These are phyloP conservation scores for Clarias batrachus DNA, from an alignment of 2,113 vertebrate genomes.

Conservation along the genomic window DNA sequence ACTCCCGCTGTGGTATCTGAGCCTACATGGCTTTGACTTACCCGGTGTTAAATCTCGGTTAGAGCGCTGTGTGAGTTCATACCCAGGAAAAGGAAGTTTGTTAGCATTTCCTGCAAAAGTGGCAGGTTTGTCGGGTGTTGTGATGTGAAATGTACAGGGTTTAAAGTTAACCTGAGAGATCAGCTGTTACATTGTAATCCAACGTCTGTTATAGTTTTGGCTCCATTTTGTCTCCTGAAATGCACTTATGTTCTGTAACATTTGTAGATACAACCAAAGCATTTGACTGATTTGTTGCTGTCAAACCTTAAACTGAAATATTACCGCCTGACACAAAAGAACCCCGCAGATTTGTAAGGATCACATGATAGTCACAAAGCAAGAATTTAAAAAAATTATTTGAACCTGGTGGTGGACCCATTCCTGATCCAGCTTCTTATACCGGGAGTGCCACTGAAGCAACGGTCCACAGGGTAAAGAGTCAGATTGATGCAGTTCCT, in stretches of 20 bases:
- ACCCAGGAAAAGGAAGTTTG: neutral
- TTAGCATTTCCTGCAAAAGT: neutral
- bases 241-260: neutral
- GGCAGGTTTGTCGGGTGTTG: neutral
- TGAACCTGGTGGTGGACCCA: neutral
- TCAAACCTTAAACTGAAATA: neutral
- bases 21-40: neutral
- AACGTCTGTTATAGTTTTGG: neutral
- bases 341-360: neutral
- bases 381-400: neutral
- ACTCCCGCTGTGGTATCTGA: slow-evolving; percentile 13
- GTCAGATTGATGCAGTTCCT: neutral
- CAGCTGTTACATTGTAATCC: neutral
- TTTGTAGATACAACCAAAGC: neutral
- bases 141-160: neutral
- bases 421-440: neutral
- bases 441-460: too few species aligned
- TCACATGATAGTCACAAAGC: neutral
- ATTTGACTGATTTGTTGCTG: neutral
- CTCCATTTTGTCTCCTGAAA: neutral
- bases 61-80: neutral
- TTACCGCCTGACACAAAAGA: neutral
- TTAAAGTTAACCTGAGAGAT: neutral
- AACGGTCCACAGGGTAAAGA: too few species aligned
- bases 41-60: neutral